These are phyloP conservation scores for Microctenopoma stevenorrisi DNA, from an alignment of 2,797 vertebrate genomes.

Conservation along the genomic window DNA sequence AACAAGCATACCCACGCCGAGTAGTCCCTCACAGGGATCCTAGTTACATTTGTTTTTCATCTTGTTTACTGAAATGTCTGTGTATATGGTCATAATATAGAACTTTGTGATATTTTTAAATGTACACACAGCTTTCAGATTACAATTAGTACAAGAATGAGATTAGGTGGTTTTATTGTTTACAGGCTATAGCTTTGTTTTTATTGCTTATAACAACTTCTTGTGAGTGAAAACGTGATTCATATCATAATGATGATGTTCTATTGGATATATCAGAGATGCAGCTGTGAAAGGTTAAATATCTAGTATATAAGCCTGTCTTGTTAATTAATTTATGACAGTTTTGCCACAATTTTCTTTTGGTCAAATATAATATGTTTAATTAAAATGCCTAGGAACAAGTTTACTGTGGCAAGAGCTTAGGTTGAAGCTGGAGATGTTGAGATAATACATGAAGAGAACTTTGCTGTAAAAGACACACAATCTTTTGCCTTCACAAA, in stretches of 20 bases:
- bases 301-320: constrained; percentile 83
- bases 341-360: constrained; percentile 48
- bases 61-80: constrained; percentile 7
- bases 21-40: constrained; percentile 13
- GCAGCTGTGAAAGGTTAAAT: constrained; percentile 84
- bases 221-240: neutral
- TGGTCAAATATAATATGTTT: constrained; percentile 27
- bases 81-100: neutral
- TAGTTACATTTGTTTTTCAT: constrained; percentile 17
- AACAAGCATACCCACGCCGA: constrained; percentile 6
- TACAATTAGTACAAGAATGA: neutral
- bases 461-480: too few relatives aligned
- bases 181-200: constrained; percentile 1
- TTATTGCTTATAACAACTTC: too few relatives aligned
- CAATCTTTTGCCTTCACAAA: too few relatives aligned
- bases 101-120: neutral
- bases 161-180: constrained; percentile 8
- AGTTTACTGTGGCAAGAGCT: too few relatives aligned
- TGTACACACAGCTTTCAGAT: neutral
- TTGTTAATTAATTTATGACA: constrained; percentile 51
- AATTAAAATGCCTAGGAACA: neutral
- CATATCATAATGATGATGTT: neutral
- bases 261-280: constrained; percentile 62
- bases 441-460: neutral
- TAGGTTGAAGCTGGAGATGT: neutral